Percentiles rank a stretch among this genome's conserved stretches.
phyloP scores from a whole-genome alignment of 2,888 invertebrate genomes.

The Eueremaeus valkanovi region DNA sequence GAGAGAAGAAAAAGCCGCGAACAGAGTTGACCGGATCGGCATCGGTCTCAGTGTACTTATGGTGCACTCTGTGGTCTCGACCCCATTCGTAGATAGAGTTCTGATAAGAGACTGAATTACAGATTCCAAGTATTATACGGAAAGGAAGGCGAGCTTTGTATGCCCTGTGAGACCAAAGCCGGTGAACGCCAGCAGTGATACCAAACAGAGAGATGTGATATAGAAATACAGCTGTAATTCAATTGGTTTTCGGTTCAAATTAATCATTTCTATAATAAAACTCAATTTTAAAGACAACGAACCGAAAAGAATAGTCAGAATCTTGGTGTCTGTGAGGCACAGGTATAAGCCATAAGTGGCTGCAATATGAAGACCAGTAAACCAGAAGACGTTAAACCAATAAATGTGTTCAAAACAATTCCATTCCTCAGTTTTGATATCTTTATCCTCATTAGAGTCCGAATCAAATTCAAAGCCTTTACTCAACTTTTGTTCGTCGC shows the following conservation, averaged over 20 bases:
- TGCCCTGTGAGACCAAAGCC: constrained; percentile 82
- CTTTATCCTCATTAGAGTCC: background rate
- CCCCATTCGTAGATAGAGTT: constrained; percentile 53
- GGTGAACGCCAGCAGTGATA: constrained; percentile 89
- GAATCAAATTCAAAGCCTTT: too few relatives aligned
- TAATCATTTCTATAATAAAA: background rate
- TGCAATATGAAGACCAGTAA: constrained; percentile 44
- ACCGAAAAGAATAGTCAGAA: constrained; percentile 46
- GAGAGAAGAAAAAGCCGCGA: constrained; percentile 57
- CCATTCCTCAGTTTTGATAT: constrained; percentile 8
- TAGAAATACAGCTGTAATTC: constrained; percentile 64
- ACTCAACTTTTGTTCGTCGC: background rate
- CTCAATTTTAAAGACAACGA: constrained; percentile 29
- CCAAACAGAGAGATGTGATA: constrained; percentile 68
- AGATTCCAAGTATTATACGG: constrained; percentile 69
- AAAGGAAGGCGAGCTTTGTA: constrained; percentile 87
- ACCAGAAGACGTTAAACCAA: constrained; percentile 46
- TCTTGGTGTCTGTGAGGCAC: constrained; percentile 44
- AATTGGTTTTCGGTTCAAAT: background rate
- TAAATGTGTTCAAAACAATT: constrained; percentile 44
- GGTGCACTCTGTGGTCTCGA: constrained; percentile 53
- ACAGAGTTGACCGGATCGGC: constrained; percentile 53
- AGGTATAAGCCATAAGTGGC: constrained; percentile 45
- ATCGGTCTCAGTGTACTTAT: constrained; percentile 53
- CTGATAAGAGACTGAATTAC: constrained; percentile 83